Evolutionary conservation across 2,797 vertebrate genomes (phyloP).

Genomic region (Peromyscus melanophrys): DNA sequence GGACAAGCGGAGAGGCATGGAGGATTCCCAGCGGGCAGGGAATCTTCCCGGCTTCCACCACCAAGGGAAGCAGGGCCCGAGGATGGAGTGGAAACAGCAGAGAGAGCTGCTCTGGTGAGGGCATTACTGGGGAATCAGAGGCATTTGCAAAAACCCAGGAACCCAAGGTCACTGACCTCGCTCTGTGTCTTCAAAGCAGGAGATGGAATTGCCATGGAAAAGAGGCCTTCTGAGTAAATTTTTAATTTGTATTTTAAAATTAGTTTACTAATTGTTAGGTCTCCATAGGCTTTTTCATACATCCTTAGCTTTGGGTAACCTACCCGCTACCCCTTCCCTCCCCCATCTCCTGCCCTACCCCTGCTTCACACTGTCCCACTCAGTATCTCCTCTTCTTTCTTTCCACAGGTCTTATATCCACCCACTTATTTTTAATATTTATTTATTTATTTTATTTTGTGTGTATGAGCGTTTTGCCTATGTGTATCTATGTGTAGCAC

Average conservation of each 20-base stretch:
- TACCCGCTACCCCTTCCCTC: background rate
- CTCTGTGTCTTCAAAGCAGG: background rate
- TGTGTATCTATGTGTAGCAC: background rate
- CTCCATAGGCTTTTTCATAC: background rate
- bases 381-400: background rate
- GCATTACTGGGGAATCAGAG: background rate
- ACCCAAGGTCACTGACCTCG: background rate
- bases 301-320: background rate
- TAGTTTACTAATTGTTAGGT: no score
- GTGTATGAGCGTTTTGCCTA: background rate
- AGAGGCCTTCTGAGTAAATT: background rate
- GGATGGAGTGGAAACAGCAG: background rate
- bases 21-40: background rate
- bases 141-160: background rate
- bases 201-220: background rate
- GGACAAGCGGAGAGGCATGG: no score
- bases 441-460: background rate
- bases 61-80: no score
- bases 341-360: background rate
- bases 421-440: background rate
- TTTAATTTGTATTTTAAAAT: background rate
- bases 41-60: background rate
- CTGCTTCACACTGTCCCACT: no score
- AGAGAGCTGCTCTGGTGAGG: background rate
- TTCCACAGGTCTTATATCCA: background rate